phyloP scores from a whole-genome alignment of 2,797 vertebrate genomes.

The Galaxias olidus region DNA sequence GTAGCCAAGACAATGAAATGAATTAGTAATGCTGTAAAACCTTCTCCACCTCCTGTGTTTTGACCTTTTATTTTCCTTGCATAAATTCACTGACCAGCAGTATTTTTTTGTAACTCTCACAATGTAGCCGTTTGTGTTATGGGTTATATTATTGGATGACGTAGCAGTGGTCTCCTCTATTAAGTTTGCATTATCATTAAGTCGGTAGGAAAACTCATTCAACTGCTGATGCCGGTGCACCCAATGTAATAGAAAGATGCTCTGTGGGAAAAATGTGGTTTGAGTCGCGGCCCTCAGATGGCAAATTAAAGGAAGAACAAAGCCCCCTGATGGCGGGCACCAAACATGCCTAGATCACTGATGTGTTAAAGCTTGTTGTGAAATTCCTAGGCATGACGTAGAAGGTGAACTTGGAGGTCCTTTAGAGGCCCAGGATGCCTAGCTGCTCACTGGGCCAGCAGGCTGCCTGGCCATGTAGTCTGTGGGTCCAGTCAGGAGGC shows the following conservation, averaged over 20 bases:
- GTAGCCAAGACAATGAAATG: slow-evolving; percentile 7
- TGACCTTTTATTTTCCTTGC: slow-evolving; percentile 3
- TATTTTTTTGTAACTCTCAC: background rate
- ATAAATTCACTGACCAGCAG: background rate
- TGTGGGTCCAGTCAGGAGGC: slow-evolving; percentile 27
- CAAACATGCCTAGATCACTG: slow-evolving; percentile 41
- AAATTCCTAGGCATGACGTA: slow-evolving; percentile 61
- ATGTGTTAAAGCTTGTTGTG: slow-evolving; percentile 49
- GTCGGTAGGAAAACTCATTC: slow-evolving; percentile 6
- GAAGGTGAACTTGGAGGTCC: slow-evolving; percentile 53
- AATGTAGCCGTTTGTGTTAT: background rate
- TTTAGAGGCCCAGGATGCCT: slow-evolving; percentile 40
- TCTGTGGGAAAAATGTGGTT: slow-evolving; percentile 42
- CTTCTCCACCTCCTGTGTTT: slow-evolving; percentile 14
- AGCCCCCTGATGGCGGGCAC: slow-evolving; percentile 33
- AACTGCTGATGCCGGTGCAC: slow-evolving; percentile 18
- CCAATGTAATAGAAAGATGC: slow-evolving; percentile 46
- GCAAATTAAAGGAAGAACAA: slow-evolving; percentile 52
- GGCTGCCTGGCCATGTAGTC: slow-evolving; percentile 13
- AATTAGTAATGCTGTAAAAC: slow-evolving; percentile 17
- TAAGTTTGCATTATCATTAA: slow-evolving; percentile 4
- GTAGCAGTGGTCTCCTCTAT: background rate
- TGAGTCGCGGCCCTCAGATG: slow-evolving; percentile 39
- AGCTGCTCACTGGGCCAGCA: slow-evolving; percentile 41
- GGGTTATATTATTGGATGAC: background rate